Base-by-base conservation (phyloP, 2,797 vertebrate genomes). In the Emys orbicularis region DNA sequence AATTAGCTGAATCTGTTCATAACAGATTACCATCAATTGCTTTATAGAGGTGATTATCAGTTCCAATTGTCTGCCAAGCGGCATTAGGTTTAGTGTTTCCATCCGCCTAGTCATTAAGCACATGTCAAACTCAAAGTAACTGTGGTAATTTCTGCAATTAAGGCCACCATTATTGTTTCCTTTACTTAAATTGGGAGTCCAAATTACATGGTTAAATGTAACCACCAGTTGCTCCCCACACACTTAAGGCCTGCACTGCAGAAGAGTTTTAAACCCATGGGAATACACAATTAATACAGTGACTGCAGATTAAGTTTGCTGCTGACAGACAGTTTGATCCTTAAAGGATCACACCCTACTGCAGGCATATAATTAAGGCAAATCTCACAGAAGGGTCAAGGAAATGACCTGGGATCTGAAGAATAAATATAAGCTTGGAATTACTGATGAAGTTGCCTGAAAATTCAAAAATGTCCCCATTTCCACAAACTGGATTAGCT, bases 91-190 rank as follows among this genome's bases (percentile, higher is more conserved):
- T 98, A 98, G 96, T 87, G 96, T 98, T 98, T 98, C 98, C 98
- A 98, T 97, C 97, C 92, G n/a, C 98, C 96, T 91, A 61, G 87
- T 98, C 98, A 98, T 98, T 98, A 98, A 94, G 97, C 93, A 97
- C 97, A 98, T 98, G 98, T 98, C 98, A 98, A 94, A 97, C 96
- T 95, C 95, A 41, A 95, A 98, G 97, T 94, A 98, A 97, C 97
- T 98, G 94, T 96, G 97, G 97, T 98, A 99, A 98, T 99, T 99
- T 98, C 98, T 98, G 98, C 98, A 98, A 98, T 99, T 98, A 98
- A 92, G 91, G 95, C 95, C 86, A 88, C 97, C 98, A 98, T 98
- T 98, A 99, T 98, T 98, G 98, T 98, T 99, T 99, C 98, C 98
- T 98, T 98, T 98, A 96, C 97, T 98, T 98, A 98, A 98, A 98